Evolutionary conservation across 1,140 invertebrate species (phyloP), one percentile per base, ranked within the genome.

Genomic region (Daktulosphaira vitifoliae): DNA sequence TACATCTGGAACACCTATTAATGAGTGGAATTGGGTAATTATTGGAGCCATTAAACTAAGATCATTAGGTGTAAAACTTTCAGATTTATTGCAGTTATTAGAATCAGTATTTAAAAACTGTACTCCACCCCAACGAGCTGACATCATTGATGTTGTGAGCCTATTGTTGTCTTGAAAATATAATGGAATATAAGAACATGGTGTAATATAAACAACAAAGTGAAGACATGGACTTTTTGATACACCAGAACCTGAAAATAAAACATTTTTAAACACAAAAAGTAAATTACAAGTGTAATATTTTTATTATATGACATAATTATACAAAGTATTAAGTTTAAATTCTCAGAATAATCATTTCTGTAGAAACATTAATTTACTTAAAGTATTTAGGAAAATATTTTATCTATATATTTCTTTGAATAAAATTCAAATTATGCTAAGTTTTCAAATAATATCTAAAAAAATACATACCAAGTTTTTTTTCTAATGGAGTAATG

Each of bases 111-210:
- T 90, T 13, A 81, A 79, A 39, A 87, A 80, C 42, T 85, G 81
- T 38, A 91, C 83, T n/a, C 84, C 92, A 65, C 94, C 94, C 94
- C 94, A 98, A 66, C 89, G 81, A 5, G 92, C 89, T 13, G 91
- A 92, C 65, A 95, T 80, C 73, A 92, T 91, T 1, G 87, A 82
- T 77, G 89, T 86, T 13, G 81, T 72, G 67, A 68, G 68, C 56
- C 71, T 70, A 9, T 68, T 68, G 20, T 73, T 74, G n/a, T 80
- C 78, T 68, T 84, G 81, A 68, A 93, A 87, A 70, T 84, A 79
- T 9, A 95, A 72, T 0, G 91, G 91, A n/a, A 83, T 78, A 44
- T 79, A 77, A 23, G 81, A 77, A 70, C 88, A 89, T 2, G 84
- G 82, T 13, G 88, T 82, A 37, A 88, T 79, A 72, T 94, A 96